A percentile compares a stretch with the other conserved stretches of the same genome.
These are phyloP conservation scores for Bellardia bayeri DNA, from an alignment of 2,888 invertebrate species.

Conservation along the genomic window DNA sequence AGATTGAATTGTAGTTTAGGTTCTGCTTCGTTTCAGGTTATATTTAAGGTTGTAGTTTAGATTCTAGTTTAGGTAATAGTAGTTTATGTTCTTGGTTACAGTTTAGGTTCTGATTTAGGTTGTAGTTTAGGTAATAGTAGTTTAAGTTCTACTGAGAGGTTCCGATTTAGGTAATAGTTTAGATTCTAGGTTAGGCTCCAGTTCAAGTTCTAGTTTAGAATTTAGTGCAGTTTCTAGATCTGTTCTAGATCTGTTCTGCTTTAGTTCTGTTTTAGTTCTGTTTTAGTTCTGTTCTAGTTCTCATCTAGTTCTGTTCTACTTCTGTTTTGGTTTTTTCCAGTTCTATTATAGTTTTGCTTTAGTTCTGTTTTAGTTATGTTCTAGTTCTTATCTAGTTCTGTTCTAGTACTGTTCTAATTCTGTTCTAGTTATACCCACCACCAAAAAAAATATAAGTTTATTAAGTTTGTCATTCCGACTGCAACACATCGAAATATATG, in stretches of 20 bases:
- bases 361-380: background rate
- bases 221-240: background rate
- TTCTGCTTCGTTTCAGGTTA: background rate
- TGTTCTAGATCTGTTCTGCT: background rate
- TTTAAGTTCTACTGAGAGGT: background rate
- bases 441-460: too few relatives aligned
- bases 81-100: background rate
- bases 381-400: background rate
- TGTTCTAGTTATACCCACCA: background rate
- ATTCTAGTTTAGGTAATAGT: background rate
- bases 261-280: background rate
- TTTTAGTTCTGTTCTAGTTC: background rate
- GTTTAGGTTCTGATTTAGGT: background rate
- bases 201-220: background rate
- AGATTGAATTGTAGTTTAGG: background rate
- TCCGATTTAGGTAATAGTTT: background rate
- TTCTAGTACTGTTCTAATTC: background rate
- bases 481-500: too few relatives aligned
- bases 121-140: background rate
- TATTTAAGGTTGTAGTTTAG: background rate
- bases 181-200: background rate
- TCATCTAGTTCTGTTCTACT: background rate
- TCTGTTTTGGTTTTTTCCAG: background rate
- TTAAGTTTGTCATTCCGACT: too few relatives aligned
- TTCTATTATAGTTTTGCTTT: background rate